phyloP scores from a whole-genome alignment of 2,888 invertebrate species.

The Chouioia cunea region DNA sequence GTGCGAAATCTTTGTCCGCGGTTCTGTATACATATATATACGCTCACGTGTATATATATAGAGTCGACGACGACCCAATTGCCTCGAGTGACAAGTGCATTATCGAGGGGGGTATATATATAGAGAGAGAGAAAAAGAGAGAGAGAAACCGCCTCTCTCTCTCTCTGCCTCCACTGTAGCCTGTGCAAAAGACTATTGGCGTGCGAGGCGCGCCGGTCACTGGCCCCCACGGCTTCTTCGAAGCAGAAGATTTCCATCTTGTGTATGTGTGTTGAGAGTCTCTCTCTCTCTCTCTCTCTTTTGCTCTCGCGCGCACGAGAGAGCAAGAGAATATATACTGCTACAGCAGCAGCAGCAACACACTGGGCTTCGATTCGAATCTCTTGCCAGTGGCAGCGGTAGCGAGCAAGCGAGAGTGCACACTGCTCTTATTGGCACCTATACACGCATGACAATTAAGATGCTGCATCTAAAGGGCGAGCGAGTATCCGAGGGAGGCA shows the following conservation, averaged over 20 bases:
- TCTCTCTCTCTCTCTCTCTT: not conserved
- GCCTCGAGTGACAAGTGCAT: not conserved
- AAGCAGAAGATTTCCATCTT: slow-evolving; percentile 53
- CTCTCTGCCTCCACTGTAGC: too few species aligned
- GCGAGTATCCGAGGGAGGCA: too few species aligned
- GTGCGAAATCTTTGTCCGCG: too few species aligned
- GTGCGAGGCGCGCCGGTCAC: slow-evolving; percentile 61
- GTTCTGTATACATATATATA: too few species aligned
- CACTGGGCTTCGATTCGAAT: slow-evolving; percentile 36
- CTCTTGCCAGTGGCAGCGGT: slow-evolving; percentile 29
- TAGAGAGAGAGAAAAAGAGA: not conserved
- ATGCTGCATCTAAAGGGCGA: slow-evolving; percentile 16
- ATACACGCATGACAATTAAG: slow-evolving; percentile 24
- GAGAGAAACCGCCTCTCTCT: too few species aligned
- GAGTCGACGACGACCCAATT: too few species aligned
- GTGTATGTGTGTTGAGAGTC: slow-evolving; percentile 44
- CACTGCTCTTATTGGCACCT: slow-evolving; percentile 11
- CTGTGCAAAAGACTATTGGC: slow-evolving; percentile 2
- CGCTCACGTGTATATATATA: too few species aligned
- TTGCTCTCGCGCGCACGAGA: not conserved
- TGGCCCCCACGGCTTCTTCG: slow-evolving; percentile 55
- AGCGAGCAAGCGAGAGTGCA: slow-evolving; percentile 14
- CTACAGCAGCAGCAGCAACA: slow-evolving; percentile 41
- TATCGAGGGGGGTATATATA: not conserved
- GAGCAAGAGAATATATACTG: not conserved